Conservation (phyloP, 1,140 invertebrate genomes). For the Bombyx mori region DNA sequence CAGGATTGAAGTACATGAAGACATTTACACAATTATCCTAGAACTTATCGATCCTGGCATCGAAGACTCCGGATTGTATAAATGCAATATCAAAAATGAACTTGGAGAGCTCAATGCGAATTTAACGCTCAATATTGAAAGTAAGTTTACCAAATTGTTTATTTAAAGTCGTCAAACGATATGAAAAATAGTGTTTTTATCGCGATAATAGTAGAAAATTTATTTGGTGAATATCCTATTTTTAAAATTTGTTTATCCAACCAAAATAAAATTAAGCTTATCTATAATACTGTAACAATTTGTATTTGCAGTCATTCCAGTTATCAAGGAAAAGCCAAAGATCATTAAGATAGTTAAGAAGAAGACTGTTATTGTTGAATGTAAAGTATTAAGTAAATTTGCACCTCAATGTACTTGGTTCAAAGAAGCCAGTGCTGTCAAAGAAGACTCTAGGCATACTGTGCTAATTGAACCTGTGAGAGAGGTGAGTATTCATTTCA, state of each 20-base stretch:
- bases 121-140: slow-evolving; percentile 97
- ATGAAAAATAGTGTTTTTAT: too few relatives aligned
- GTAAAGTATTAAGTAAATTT: slow-evolving; percentile 89
- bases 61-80: slow-evolving; percentile 97
- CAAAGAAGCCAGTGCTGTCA: slow-evolving; percentile 85
- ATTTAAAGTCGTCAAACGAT: not conserved
- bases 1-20: slow-evolving; percentile 85
- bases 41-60: slow-evolving; percentile 93
- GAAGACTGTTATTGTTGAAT: slow-evolving; percentile 91
- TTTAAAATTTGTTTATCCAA: too few relatives aligned
- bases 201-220: too few relatives aligned
- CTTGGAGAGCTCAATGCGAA: slow-evolving; percentile 97
- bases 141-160: slow-evolving; percentile 72
- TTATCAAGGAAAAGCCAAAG: slow-evolving; percentile 93
- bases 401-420: slow-evolving; percentile 92
- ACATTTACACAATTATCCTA: slow-evolving; percentile 91
- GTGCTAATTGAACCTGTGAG: slow-evolving; percentile 83
- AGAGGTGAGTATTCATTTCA: slow-evolving; percentile 72
- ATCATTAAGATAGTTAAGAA: slow-evolving; percentile 91
- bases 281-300: slow-evolving; percentile 4
- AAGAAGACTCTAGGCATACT: slow-evolving; percentile 81
- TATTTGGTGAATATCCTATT: too few relatives aligned
- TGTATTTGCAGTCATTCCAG: slow-evolving; percentile 85
- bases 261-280: not conserved
- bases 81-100: slow-evolving; percentile 97